Conservation (phyloP, 2,113 vertebrate species). For the Cathartes aura region DNA sequence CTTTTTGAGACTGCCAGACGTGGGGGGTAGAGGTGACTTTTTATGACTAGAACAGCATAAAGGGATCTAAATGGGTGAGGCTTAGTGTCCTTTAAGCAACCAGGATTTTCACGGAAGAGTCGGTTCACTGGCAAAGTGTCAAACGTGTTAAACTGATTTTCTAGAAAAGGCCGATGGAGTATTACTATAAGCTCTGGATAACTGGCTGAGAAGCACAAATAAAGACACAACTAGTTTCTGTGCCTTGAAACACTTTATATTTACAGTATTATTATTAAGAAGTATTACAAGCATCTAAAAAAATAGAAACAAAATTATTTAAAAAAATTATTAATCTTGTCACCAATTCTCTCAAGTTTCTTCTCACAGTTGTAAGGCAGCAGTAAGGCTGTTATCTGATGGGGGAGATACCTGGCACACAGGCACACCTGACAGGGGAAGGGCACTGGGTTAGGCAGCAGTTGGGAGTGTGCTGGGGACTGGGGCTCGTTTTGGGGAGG, state of each 20-base stretch:
- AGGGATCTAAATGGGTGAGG: background rate
- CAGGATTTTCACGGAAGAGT: background rate
- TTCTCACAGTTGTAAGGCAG: background rate
- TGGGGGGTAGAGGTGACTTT: background rate
- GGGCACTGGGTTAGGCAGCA: background rate
- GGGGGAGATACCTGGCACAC: background rate
- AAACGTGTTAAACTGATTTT: background rate
- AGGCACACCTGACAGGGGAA: background rate
- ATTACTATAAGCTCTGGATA: background rate
- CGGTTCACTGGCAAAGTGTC: background rate
- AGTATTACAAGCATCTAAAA: background rate
- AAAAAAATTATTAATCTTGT: background rate
- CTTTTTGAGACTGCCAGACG: background rate
- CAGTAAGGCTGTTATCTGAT: background rate
- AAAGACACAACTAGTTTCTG: background rate
- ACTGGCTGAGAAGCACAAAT: background rate
- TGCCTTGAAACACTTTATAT: background rate
- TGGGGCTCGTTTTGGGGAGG: background rate
- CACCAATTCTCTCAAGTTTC: background rate
- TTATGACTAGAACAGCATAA: background rate
- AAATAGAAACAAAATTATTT: background rate
- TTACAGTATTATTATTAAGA: background rate
- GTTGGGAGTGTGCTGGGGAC: rapidly evolving
- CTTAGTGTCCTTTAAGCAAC: background rate
- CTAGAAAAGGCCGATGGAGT: background rate